Evolutionary conservation across 2,113 vertebrate genomes (phyloP), one percentile per base, ranked within the genome.

Genomic region (Benitochromis conjunctus): DNA sequence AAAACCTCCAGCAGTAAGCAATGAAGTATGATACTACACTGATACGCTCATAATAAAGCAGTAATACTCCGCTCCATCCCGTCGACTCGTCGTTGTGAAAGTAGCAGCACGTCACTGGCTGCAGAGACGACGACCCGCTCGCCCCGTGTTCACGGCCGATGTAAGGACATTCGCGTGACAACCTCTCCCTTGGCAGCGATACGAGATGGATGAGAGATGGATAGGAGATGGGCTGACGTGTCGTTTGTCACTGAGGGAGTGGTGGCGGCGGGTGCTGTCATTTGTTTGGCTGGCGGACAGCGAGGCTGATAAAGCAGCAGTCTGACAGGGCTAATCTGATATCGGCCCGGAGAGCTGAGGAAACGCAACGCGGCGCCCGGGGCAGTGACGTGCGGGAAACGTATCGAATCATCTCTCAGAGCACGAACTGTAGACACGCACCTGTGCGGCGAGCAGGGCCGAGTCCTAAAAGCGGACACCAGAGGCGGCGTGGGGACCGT

Each of bases 311-410:
- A 86, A 85, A 90, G 89, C 83, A 24, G 82, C 82, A 2, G 80
- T 48, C 29, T 90, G 88, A 92, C 89, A 71, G 88, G 43, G 81
- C 81, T 90, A 81, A 92, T 91, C 83, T 86, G 84, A 91, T 81
- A 83, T 79, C 48, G 14, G 86, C 76, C 71, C 3, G 0, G 29
- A 85, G 80, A 81, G 80, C 29, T 1, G 10, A 36, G 56, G 80
- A 87, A 78, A 79, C 78, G 3, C 76, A 5, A 18, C 24, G 10
- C 26, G 2, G 62, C 12, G 5, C 19, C 57, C 7, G 1, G 71
- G 26, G 71, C 31, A 14, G 24, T 34, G 81, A 55, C 31, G 48
- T 51, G 46, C 24, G 3, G 34, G 48, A 24, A 1, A 14, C 14
- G 26, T 36, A 79, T 76, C 69, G 54, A 53, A 86, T 79, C 53